Conservation (phyloP, 2,888 invertebrate species). For the Ophion ellenae region DNA sequence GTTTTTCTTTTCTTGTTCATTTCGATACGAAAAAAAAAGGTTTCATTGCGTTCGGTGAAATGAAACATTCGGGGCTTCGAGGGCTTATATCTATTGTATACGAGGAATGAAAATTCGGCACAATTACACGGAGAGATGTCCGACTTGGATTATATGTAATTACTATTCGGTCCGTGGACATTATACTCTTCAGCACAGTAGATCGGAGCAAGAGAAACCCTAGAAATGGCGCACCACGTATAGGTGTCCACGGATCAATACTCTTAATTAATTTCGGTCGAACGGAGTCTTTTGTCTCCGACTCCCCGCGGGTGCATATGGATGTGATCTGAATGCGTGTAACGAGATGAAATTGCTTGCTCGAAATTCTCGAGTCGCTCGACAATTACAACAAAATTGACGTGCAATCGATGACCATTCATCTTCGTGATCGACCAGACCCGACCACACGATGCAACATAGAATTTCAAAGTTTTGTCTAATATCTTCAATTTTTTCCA, state of each 20-base stretch:
- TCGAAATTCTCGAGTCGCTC: conserved; percentile 22
- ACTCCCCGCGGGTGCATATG: conserved; percentile 9
- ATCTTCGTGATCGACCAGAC: conserved; percentile 32
- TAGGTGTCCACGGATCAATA: conserved; percentile 34
- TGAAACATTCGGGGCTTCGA: neutral
- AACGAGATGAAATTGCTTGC: conserved; percentile 37
- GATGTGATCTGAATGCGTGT: conserved; percentile 11
- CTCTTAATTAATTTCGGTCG: conserved; percentile 38
- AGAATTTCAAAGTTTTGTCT: neutral
- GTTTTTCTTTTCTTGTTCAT: neutral
- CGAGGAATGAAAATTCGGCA: neutral
- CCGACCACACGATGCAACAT: neutral
- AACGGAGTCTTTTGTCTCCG: conserved; percentile 25
- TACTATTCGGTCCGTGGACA: neutral
- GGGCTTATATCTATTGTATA: neutral
- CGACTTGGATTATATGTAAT: neutral
- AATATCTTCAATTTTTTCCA: neutral
- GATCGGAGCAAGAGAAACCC: neutral
- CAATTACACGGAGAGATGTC: neutral
- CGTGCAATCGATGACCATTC: conserved; percentile 37
- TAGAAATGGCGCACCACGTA: neutral
- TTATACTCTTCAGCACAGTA: neutral
- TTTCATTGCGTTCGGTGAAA: too few relatives aligned
- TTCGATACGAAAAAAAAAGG: neutral
- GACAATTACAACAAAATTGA: conserved; percentile 39